Evolutionary conservation across 2,888 invertebrate genomes (phyloP).

Genomic region (Cephus nigrinus): DNA sequence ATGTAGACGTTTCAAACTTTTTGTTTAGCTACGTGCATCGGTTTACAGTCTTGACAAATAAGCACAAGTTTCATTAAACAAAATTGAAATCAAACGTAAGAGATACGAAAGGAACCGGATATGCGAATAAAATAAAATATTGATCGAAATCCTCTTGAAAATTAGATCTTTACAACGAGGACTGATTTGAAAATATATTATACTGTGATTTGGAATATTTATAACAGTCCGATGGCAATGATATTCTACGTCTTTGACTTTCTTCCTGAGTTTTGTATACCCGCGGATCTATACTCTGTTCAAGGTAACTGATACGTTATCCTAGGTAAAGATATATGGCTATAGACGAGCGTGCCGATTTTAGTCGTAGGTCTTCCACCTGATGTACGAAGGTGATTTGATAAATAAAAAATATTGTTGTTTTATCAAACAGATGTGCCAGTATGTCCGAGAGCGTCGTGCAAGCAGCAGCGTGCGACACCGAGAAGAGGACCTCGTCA

Average conservation of each 20-base stretch:
- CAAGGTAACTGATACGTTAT: neutral
- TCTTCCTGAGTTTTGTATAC: neutral
- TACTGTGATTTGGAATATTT: neutral
- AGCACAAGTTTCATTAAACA: neutral
- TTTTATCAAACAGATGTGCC: constrained; percentile 70
- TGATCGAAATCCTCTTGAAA: neutral
- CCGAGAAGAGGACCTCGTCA: constrained; percentile 55
- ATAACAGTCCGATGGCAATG: neutral
- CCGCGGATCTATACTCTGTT: neutral
- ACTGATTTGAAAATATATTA: neutral
- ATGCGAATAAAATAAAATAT: neutral
- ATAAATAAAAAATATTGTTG: constrained; percentile 2
- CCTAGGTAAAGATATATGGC: neutral
- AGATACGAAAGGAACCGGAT: neutral
- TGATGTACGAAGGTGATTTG: neutral
- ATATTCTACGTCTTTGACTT: neutral
- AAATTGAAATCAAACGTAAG: neutral
- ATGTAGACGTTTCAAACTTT: neutral
- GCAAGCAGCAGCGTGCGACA: constrained; percentile 66
- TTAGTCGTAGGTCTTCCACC: neutral
- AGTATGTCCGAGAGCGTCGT: constrained; percentile 77
- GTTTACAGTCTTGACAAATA: neutral
- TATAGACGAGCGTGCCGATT: neutral
- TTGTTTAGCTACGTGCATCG: neutral
- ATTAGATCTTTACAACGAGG: neutral